Conservation (phyloP, 2,888 invertebrate genomes). For the Aphidoletes aphidimyza region DNA sequence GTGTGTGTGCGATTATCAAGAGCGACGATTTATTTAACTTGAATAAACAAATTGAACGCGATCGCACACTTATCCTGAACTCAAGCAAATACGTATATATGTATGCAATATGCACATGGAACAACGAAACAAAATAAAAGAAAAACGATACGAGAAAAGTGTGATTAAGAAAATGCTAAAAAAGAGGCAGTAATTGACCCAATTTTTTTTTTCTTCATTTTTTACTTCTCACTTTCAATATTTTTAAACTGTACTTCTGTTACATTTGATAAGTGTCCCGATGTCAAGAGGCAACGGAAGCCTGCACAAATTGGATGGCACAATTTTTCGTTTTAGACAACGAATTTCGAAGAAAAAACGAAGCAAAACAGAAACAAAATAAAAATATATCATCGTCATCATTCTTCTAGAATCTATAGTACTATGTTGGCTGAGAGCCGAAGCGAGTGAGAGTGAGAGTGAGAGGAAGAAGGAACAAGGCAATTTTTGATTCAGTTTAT, state of each 20-base stretch:
- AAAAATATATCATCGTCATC: neutral
- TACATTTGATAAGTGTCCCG: slow-evolving; percentile 23
- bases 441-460: no score
- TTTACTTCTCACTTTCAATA: slow-evolving; percentile 27
- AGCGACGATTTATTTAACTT: neutral
- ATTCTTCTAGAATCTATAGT: neutral
- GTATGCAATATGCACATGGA: no score
- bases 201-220: no score
- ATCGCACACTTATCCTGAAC: neutral
- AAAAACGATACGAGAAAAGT: neutral
- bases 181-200: slow-evolving; percentile 43
- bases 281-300: neutral
- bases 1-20: neutral
- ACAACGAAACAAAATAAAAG: neutral
- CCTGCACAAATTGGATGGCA: no score
- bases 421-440: no score
- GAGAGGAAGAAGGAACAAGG: neutral
- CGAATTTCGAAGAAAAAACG: neutral
- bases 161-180: neutral
- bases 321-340: no score
- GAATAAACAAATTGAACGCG: slow-evolving; percentile 7
- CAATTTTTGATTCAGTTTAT: neutral
- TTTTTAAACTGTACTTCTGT: neutral
- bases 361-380: neutral
- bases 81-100: neutral